Conservation (phyloP, 30 jellyfish, hydroid and myxozoan genomes). For the Cassiopea xamachana region DNA sequence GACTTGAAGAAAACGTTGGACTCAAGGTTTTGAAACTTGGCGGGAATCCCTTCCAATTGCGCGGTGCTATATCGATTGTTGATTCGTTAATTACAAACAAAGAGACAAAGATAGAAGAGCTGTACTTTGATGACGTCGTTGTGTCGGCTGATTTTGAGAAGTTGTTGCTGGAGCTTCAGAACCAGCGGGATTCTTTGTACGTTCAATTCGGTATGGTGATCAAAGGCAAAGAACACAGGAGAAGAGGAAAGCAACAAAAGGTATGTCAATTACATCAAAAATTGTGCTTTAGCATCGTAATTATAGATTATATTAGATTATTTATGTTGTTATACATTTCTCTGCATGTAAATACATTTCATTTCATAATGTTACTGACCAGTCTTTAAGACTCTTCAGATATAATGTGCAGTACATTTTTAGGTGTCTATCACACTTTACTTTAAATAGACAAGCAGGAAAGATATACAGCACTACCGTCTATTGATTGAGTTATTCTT, state of each 20-base stretch:
- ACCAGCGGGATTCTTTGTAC: constrained; percentile 41
- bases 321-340: too few species aligned
- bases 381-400: too few species aligned
- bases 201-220: constrained; percentile 60
- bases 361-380: too few species aligned
- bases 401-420: too few species aligned
- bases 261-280: background rate
- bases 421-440: too few species aligned
- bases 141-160: constrained; percentile 54
- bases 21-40: constrained; percentile 63
- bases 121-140: constrained; percentile 61
- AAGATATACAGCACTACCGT: too few species aligned
- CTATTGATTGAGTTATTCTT: too few species aligned
- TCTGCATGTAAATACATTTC: too few species aligned
- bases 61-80: constrained; percentile 64
- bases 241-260: constrained; percentile 69
- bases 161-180: constrained; percentile 33
- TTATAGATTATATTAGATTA: too few species aligned
- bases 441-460: too few species aligned
- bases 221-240: constrained; percentile 61
- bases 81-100: constrained; percentile 58
- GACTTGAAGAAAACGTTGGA: constrained; percentile 61
- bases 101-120: constrained; percentile 45
- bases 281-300: too few species aligned
- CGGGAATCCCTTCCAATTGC: constrained; percentile 67